Conservation (phyloP, 2,113 vertebrate genomes). For the Petroica traversi region DNA sequence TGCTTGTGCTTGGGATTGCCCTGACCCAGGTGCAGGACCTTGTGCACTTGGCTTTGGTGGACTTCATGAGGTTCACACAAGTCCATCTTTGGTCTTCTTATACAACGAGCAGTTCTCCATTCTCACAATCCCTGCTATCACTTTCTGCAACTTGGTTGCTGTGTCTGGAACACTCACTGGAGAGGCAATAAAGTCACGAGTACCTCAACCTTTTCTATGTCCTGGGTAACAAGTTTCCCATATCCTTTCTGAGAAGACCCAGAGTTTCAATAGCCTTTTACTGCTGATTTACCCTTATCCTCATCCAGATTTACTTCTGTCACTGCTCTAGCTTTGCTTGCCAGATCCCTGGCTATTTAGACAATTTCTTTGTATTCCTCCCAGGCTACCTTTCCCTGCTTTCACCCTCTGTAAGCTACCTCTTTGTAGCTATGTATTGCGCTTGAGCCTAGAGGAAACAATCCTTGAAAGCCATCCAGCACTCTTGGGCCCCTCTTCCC, state of each 20-base stretch:
- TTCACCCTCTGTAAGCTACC: neutral
- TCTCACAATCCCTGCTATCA: neutral
- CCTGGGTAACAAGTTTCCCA: neutral
- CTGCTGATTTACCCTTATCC: neutral
- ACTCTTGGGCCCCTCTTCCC: neutral
- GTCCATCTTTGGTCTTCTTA: neutral
- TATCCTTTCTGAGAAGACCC: neutral
- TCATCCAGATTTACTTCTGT: neutral
- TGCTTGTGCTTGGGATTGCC: neutral
- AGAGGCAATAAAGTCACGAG: neutral
- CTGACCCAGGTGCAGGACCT: neutral
- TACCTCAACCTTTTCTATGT: neutral
- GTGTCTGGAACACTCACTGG: neutral
- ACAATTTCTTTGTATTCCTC: neutral
- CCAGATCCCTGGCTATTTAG: neutral
- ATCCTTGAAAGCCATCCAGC: neutral
- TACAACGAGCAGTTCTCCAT: rapidly evolving
- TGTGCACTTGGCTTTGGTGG: neutral
- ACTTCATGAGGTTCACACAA: neutral
- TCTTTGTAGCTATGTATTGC: neutral
- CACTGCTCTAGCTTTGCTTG: neutral
- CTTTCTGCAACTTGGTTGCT: neutral
- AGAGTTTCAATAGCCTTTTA: neutral
- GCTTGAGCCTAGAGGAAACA: neutral
- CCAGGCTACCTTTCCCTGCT: neutral